Base-by-base conservation (phyloP, 2,797 vertebrate genomes). In the Poecilia picta region DNA sequence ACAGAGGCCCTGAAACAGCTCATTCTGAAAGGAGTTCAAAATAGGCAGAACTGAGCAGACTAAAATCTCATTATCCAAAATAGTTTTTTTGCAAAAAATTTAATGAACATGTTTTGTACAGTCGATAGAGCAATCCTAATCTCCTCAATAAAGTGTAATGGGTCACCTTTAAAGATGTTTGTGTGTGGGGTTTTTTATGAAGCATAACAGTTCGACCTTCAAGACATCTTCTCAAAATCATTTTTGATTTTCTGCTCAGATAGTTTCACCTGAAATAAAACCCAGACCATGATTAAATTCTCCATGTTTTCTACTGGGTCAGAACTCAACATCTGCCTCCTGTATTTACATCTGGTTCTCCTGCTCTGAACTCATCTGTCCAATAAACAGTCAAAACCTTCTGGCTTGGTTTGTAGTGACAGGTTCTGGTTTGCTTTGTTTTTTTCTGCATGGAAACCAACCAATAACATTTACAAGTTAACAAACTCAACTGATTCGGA, bases 301-400 rank as follows among this genome's bases (percentile, higher is more conserved):
- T 59, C 53, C 53, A 57, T 59, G 55, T 15, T 59, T 59, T 28
- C 55, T 31, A 59, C n/a, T 28, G n/a, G 55, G n/a, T 31, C 55
- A 28, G 55, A 15, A 59, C 55, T 28, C n/a, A 59, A 28, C 11
- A 59, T 59, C n/a, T 59, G n/a, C 13, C 23, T 31, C 55, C 55
- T 59, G 55, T 59, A 31, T 59, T 59, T 59, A 59, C n/a, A 59
- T 57, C n/a, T 57, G 55, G 55, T 57, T 57, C n/a, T 57, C 55
- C 55, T n/a, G 25, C 11, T 28, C 53, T 8, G 0, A n/a, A 28
- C 53, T n/a, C 53, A 57, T 57, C 25, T 57, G 53, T n/a, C 11
- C 11, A 57, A 13, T 13, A 28, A 57, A 28, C 53, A 51, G 20
- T 28, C 53, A 12, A 28, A 11, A 57, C n/a, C 25, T 57, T 57